Percentiles rank a stretch among this genome's conserved stretches.
These are phyloP conservation scores for Paragorgia papillata DNA, from an alignment of 92 coral and sea anemone genomes.

Conservation along the genomic window DNA sequence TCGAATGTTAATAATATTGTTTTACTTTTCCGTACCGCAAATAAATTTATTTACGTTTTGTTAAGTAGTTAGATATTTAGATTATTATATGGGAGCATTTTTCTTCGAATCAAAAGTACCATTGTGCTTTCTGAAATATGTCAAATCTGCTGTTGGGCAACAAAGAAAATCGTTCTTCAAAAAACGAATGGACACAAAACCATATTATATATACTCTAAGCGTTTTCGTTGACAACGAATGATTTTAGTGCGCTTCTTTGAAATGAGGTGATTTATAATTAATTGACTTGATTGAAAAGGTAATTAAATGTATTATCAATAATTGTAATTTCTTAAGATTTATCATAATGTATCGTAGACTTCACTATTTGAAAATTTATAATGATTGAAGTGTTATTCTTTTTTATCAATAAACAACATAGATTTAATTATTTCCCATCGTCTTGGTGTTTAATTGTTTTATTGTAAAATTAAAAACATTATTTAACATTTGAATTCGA, in stretches of 20 bases:
- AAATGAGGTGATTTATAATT: no score
- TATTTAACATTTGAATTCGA: no score
- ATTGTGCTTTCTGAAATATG: neutral
- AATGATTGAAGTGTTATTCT: neutral
- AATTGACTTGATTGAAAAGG: no score
- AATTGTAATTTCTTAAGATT: no score
- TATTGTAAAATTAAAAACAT: neutral
- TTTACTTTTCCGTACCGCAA: neutral
- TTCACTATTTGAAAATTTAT: neutral
- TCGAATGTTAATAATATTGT: neutral
- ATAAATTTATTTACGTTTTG: neutral
- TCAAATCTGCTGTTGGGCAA: no score
- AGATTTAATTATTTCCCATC: neutral
- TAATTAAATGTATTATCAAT: no score
- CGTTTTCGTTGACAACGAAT: no score
- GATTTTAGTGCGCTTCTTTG: no score
- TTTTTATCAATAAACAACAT: neutral
- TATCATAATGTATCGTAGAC: no score
- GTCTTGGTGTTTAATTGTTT: constrained; percentile 11
- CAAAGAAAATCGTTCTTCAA: no score
- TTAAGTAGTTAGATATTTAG: neutral
- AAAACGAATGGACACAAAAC: no score
- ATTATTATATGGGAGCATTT: neutral
- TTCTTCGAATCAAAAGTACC: constrained; percentile 4
- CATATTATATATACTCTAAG: no score